phyloP scores from a whole-genome alignment of 2,113 vertebrate species.

The cat (Felis catus) region DNA sequence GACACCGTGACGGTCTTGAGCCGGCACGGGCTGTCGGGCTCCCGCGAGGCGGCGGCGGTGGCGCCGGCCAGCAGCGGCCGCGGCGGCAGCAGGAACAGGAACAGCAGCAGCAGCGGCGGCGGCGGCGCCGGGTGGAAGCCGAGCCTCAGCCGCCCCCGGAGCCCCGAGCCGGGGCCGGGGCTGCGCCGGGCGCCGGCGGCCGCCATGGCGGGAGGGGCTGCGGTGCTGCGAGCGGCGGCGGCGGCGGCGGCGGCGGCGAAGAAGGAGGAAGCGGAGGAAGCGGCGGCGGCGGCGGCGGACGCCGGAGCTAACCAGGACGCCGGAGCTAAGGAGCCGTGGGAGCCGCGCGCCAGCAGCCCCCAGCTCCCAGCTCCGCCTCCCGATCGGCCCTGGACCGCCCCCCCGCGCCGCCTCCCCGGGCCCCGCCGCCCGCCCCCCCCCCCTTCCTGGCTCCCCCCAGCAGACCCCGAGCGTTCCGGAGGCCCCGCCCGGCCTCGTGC shows the following conservation, averaged over 20 bases:
- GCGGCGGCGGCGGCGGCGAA: background rate
- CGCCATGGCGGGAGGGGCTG: conserved; percentile 70
- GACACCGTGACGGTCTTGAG: conserved; percentile 96
- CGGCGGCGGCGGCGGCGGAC: conserved; percentile 34
- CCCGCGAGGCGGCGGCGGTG: conserved; percentile 77
- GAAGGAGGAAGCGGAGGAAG: background rate
- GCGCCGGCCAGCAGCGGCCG: conserved; percentile 75
- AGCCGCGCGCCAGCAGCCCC: conserved; percentile 76
- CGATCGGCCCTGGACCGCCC: conserved; percentile 67
- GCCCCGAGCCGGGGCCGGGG: conserved; percentile 54
- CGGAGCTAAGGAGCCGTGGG: conserved; percentile 59
- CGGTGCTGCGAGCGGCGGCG: conserved; percentile 60
- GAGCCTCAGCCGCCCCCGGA: conserved; percentile 72
- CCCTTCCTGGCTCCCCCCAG: background rate
- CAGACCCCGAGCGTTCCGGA: conserved; percentile 55
- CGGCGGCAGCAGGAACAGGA: conserved; percentile 49
- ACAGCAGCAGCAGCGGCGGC: background rate
- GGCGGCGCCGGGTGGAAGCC: conserved; percentile 54
- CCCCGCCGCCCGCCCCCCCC: conserved; percentile 59
- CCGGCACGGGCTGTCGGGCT: conserved; percentile 86
- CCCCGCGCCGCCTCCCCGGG: conserved; percentile 66
- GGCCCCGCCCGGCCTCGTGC: conserved; percentile 70
- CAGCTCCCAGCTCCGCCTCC: conserved; percentile 76
- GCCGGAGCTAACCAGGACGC: conserved; percentile 60
- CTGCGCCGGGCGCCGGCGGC: conserved; percentile 67